Evolutionary conservation across 2,797 vertebrate genomes (phyloP), one percentile per base, ranked within the genome.

Genomic region (Rhinella marina): DNA sequence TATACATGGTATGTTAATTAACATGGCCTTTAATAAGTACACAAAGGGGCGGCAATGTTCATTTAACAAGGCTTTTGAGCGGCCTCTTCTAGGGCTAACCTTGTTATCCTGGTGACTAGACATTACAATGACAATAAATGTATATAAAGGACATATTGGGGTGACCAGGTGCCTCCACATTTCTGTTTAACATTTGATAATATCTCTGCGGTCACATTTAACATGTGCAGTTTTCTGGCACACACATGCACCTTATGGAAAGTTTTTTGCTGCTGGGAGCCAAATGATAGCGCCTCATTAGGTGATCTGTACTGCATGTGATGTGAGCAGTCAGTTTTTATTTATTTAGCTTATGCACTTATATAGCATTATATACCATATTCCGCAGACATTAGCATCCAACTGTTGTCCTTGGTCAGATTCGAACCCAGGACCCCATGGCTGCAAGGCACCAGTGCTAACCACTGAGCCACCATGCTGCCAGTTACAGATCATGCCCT

Each of bases 1-100:
- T 50, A 82, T 78, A 78, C 41, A 85, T 78, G 73, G 27, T 87
- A 73, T 78, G 84, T 72, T 87, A 82, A 81, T 87, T 52, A 82
- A 23, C 54, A 48, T 41, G 68, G 62, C 66, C 66, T 82, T 54
- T 82, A 52, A 62, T 54, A 75, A 61, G 12, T 8, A 81, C 70
- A 52, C 79, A 75, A 81, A 59, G 77, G 64, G 17, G 56, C 41
- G 4, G 84, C 32, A 52, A 52, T 78, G 41, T 25, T 85, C 83
- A 62, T 76, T 64, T 77, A 85, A 64, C 83, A 41, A 61, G 25
- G 68, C 54, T 41, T 75, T 50, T 48, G 10, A 23, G 57, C 66
- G 32, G 48, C 56, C 54, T 56, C 29, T 83, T 56, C 82, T 54
- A 57, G 21, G 13, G 29, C 41, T 72, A 48, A 61, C 50, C 57